Conservation (phyloP, 1,140 invertebrate species). For the Rhopalosiphum maidis region DNA sequence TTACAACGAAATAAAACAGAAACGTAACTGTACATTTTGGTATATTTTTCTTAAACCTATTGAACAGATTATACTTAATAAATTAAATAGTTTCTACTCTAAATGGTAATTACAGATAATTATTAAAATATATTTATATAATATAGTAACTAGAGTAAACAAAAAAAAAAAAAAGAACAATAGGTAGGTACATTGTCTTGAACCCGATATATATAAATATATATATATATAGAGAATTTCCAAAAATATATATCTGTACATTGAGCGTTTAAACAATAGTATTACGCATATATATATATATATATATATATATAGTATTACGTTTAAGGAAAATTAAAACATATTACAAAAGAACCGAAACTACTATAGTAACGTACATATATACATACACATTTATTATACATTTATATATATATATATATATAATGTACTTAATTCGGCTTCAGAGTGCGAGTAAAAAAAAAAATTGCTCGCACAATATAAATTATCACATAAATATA, state of each 20-base stretch:
- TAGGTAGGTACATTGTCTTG: conserved; percentile 27
- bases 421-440: conserved; percentile 16
- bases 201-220: background rate
- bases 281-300: background rate
- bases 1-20: background rate
- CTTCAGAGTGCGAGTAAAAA: background rate
- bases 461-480: background rate
- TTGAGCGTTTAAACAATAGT: conserved; percentile 49
- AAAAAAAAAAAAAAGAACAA: conserved; percentile 9
- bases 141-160: conserved; percentile 46
- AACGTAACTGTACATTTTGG: conserved; percentile 49
- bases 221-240: background rate
- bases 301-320: background rate
- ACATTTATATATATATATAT: too few relatives aligned
- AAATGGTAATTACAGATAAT: conserved; percentile 55
- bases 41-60: conserved; percentile 49
- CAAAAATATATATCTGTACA: conserved; percentile 44
- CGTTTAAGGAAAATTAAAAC: conserved; percentile 41
- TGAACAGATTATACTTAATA: conserved; percentile 45
- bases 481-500: conserved; percentile 55
- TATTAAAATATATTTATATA: background rate
- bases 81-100: conserved; percentile 48
- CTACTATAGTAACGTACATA: background rate
- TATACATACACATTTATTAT: too few relatives aligned
- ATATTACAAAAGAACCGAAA: conserved; percentile 13